A percentile compares a stretch with the other conserved stretches of the same genome.
Evolutionary conservation across 2,113 vertebrate genomes (phyloP).

Genomic region (Beaufortia kweichowensis): DNA sequence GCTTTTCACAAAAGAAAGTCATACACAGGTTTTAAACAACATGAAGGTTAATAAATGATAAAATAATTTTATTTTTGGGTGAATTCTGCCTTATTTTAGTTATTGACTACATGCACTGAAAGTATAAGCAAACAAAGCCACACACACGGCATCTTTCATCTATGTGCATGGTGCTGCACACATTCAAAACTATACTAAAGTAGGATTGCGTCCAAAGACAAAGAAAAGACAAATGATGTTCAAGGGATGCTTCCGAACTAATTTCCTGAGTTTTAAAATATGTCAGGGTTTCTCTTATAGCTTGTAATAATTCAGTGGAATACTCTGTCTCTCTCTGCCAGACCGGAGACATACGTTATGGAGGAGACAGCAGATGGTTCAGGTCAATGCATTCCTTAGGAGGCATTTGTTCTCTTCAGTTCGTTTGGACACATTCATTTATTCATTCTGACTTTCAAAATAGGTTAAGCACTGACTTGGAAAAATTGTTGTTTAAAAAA

Average conservation of each 20-base stretch:
- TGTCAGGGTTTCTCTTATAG: background rate
- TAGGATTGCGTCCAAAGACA: background rate
- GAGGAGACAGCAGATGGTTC: constrained; percentile 42
- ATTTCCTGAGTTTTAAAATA: constrained; percentile 13
- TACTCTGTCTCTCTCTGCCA: constrained; percentile 24
- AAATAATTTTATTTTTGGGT: too few relatives aligned
- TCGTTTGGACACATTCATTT: constrained; percentile 18
- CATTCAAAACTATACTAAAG: background rate
- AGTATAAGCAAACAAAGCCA: background rate
- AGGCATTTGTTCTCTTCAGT: constrained; percentile 19
- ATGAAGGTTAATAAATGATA: too few relatives aligned
- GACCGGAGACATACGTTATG: constrained; percentile 17
- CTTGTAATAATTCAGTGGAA: constrained; percentile 22
- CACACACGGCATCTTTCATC: background rate
- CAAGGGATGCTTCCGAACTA: constrained; percentile 1
- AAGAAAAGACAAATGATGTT: background rate
- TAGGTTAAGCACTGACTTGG: background rate
- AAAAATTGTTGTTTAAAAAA: too few relatives aligned
- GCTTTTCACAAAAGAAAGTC: too few relatives aligned
- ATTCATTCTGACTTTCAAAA: constrained; percentile 20
- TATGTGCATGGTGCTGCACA: background rate
- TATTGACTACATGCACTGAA: background rate
- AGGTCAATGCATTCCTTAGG: background rate
- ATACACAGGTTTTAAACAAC: too few relatives aligned
- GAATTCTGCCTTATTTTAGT: too few relatives aligned